Evolutionary conservation across 2,113 vertebrate genomes (phyloP), one percentile per base, ranked within the genome.

Genomic region (Psittacara wagleri): DNA sequence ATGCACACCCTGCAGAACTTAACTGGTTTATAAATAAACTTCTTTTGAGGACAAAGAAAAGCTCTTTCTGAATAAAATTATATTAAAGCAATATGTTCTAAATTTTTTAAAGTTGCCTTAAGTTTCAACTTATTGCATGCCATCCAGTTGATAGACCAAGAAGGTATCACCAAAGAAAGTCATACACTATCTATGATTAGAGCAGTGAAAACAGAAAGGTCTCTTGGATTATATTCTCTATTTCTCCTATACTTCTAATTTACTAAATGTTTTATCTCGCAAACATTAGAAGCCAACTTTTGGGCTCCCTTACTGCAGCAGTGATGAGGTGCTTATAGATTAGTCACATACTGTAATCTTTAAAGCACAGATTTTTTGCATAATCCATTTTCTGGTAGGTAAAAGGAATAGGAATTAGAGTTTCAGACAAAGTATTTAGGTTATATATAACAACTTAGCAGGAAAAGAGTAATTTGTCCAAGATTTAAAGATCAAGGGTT

Each of bases 11-110:
- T 72, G 68, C 39, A 92, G 61, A 93, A 90, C 7, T 61, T 85
- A 27, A 77, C 85, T 85, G 66, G 72, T 85, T 93, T 90, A 90
- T 77, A 95, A 94, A 96, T 90, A 95, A 95, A 85, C 17, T 79
- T 70, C 11, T 83, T 93, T 57, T 31, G 51, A 88, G 79, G 59
- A 83, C 44, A 93, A 70, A 89, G 33, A 64, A 74, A 66, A 85
- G 4, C 11, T 91, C 13, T 61, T 94, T 54, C 37, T 73, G 54
- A 80, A 77, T 31, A 73, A 73, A 79, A 52, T 70, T 0, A 48
- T 73, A 83, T 29, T 75, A 22, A 78, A 78, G 8, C 37, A 72
- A 62, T 41, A 70, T 39, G 49, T 7, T 76, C 17, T 46, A 59
- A 9, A 62, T 80, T 66, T 70, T 24, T 24, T 19, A 83, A 73